Evolutionary conservation across 2,113 vertebrate species (phyloP), one percentile per base, ranked within the genome.

Genomic region (Microcebus tavaratra): DNA sequence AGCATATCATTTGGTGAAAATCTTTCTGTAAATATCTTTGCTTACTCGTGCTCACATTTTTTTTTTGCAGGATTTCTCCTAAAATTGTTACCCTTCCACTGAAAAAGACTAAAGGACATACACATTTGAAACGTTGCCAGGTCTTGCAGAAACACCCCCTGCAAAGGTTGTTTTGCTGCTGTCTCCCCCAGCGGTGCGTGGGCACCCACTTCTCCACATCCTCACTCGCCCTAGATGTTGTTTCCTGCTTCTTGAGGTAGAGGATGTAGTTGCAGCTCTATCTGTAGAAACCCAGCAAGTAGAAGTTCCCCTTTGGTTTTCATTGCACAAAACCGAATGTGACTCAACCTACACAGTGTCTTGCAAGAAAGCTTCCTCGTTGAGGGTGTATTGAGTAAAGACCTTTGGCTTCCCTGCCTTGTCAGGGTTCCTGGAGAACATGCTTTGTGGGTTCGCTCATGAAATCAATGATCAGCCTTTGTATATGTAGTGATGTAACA

Each of bases 291-390:
- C 76, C 53, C 76, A 57, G 73, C 6, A 50, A 92, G 67, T 61
- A 50, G 50, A 96, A 88, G 80, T 96, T 88, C 90, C 90, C n/a
- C n/a, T 88, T 90, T 72, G 53, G 76, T 93, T 96, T 93, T 82
- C 61, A 85, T 95, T 97, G 95, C 96, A 75, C 48, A 97, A 94
- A 68, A 79, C 50, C 75, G 67, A 61, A 57, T 31, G 61, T 96
- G 91, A 78, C 83, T 68, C 94, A 86, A 93, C 36, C 2, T 5
- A 36, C 12, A 34, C 70, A n/a, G 27, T n/a, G n/a, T 90, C 90
- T 70, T 92, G 70, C 86, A 83, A 76, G 42, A 87, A n/a, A 73
- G 57, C 65, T 79, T 83, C 21, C 79, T 36, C 2, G 34, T 75
- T 42, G 20, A 4, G 67, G 18, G 5, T 31, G 53, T n/a, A 0